Conservation (phyloP, 2,888 invertebrate species). For the Apodemia mormo region DNA sequence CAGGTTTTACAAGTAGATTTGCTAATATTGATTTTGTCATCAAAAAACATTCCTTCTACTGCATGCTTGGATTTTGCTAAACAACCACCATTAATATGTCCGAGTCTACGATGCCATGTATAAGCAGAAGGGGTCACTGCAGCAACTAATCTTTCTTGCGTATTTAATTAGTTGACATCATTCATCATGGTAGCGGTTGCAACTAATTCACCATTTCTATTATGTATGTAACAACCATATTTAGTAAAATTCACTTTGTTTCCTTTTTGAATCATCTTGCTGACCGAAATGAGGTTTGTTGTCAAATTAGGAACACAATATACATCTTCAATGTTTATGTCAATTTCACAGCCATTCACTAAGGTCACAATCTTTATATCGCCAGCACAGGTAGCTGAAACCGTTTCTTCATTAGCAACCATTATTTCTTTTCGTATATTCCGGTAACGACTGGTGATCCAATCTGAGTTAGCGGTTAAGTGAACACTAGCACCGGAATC, state of each 20-base stretch:
- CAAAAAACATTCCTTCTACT: conserved; percentile 32
- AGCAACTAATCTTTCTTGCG: neutral
- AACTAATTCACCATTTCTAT: neutral
- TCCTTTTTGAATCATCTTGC: conserved; percentile 26
- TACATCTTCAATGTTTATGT: conserved; percentile 24
- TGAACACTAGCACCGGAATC: no score
- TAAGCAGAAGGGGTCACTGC: neutral
- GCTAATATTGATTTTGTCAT: conserved; percentile 28
- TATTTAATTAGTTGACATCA: neutral
- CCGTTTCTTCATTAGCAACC: no score
- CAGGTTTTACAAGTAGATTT: conserved; percentile 33
- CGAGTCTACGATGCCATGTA: neutral
- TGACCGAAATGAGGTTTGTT: no score
- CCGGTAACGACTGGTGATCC: no score
- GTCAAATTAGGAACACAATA: conserved; percentile 28
- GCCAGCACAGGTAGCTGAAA: no score
- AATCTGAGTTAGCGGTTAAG: no score
- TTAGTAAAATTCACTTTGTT: conserved; percentile 27
- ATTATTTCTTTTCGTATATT: no score
- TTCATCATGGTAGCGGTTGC: no score
- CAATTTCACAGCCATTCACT: no score
- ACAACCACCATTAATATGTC: conserved; percentile 1
- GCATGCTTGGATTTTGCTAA: conserved; percentile 33
- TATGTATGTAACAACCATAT: conserved; percentile 25
- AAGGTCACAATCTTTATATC: no score